A percentile compares a stretch with the other conserved stretches of the same genome.
Conservation (phyloP, 1,140 invertebrate species). For the Penaeus vannamei region DNA sequence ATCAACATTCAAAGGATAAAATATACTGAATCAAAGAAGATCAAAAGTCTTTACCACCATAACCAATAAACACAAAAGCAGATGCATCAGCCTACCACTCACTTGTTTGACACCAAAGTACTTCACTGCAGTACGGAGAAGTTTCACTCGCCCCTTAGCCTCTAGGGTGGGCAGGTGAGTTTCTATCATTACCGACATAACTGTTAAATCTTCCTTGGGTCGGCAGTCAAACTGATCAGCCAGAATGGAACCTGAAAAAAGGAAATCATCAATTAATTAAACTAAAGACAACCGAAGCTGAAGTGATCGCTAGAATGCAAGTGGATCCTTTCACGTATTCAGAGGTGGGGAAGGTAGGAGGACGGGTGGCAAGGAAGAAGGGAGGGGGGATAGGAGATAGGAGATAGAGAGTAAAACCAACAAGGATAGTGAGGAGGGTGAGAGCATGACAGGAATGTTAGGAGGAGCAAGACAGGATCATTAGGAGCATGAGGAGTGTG, state of each 20-base stretch:
- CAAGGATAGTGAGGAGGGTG: background rate
- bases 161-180: constrained; percentile 31
- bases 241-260: constrained; percentile 11
- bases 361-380: background rate
- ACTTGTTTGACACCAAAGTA: constrained; percentile 66
- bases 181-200: constrained; percentile 34
- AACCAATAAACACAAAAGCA: no score
- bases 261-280: no score
- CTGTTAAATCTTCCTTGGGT: constrained; percentile 27
- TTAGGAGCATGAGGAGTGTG: no score
- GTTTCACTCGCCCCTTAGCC: background rate
- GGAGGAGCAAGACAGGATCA: no score
- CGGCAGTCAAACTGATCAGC: background rate
- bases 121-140: constrained; percentile 23
- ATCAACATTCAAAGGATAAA: background rate
- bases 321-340: background rate
- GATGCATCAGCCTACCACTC: constrained; percentile 72
- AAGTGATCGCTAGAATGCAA: no score
- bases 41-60: no score
- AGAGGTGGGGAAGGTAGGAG: background rate
- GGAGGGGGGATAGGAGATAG: background rate
- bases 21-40: background rate
- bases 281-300: no score
- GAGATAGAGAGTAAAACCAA: background rate
- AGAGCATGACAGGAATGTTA: no score